Conservation (phyloP, 2,888 invertebrate species). For the Scaptodrosophila latifasciaeformis region DNA sequence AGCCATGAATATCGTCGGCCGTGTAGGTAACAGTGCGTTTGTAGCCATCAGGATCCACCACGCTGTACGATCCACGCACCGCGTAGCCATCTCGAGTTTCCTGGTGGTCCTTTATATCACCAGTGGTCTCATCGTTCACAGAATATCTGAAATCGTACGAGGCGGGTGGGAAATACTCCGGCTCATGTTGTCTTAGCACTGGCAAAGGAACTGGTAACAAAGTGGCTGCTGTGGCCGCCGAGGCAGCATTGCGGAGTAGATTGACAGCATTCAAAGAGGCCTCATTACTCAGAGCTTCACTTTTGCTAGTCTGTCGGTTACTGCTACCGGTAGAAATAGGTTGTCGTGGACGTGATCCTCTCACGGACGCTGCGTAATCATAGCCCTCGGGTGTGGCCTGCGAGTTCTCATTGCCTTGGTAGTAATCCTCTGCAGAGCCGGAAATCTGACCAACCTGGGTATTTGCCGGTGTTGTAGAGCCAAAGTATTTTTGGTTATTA, state of each 20-base stretch:
- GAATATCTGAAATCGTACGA: slow-evolving; percentile 74
- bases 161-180: slow-evolving; percentile 56
- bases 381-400: slow-evolving; percentile 50
- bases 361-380: slow-evolving; percentile 31
- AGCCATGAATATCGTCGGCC: slow-evolving; percentile 76
- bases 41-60: slow-evolving; percentile 77
- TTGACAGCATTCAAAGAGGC: slow-evolving; percentile 14
- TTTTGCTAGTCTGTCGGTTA: too few relatives aligned
- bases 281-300: neutral
- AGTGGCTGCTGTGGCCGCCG: slow-evolving; percentile 3
- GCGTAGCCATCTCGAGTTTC: slow-evolving; percentile 76
- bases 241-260: slow-evolving; percentile 13
- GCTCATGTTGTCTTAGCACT: slow-evolving; percentile 23
- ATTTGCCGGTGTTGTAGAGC: neutral
- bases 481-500: slow-evolving; percentile 13
- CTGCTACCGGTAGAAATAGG: neutral
- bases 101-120: slow-evolving; percentile 76
- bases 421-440: slow-evolving; percentile 48
- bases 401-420: slow-evolving; percentile 46
- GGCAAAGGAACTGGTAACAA: slow-evolving; percentile 28
- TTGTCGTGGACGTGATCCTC: slow-evolving; percentile 13
- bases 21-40: slow-evolving; percentile 77
- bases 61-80: slow-evolving; percentile 76
- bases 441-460: slow-evolving; percentile 32
- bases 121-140: slow-evolving; percentile 75